Percentiles rank a stretch among this genome's conserved stretches.
These are phyloP conservation scores for Nymphicus hollandicus DNA, from an alignment of 2,113 vertebrate species.

Conservation along the genomic window DNA sequence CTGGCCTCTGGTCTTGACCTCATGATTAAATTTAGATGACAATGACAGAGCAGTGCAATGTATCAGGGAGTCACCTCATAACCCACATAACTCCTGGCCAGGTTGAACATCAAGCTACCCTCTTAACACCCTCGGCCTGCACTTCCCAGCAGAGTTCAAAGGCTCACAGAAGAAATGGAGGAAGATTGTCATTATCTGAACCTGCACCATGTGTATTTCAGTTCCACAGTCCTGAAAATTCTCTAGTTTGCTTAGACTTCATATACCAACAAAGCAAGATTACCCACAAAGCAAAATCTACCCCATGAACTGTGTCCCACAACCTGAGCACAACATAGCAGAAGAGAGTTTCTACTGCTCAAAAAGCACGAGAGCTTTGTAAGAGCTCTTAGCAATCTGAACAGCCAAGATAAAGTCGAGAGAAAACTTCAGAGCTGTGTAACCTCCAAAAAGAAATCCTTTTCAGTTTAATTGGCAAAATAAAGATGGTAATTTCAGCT, in stretches of 20 bases:
- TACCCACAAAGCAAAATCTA: not conserved
- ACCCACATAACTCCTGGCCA: not conserved
- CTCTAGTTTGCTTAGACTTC: not conserved
- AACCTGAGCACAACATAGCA: not conserved
- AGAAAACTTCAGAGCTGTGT: not conserved
- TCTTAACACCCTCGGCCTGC: not conserved
- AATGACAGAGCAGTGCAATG: not conserved
- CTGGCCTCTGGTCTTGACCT: not conserved
- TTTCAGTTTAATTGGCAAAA: not conserved
- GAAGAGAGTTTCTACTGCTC: not conserved
- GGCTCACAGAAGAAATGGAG: not conserved
- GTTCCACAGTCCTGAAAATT: not conserved
- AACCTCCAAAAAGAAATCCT: not conserved
- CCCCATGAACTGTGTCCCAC: not conserved
- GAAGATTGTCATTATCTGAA: not conserved
- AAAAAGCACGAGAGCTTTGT: not conserved
- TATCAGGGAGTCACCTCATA: not conserved
- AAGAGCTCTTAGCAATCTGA: not conserved
- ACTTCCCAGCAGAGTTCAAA: not conserved
- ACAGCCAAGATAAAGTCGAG: not conserved
- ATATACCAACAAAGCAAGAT: not conserved
- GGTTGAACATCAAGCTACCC: not conserved
- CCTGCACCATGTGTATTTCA: not conserved
- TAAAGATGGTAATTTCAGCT: not conserved
- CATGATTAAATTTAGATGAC: not conserved